Base-by-base conservation (phyloP, 2,888 invertebrate genomes). In the Bugula neritina region DNA sequence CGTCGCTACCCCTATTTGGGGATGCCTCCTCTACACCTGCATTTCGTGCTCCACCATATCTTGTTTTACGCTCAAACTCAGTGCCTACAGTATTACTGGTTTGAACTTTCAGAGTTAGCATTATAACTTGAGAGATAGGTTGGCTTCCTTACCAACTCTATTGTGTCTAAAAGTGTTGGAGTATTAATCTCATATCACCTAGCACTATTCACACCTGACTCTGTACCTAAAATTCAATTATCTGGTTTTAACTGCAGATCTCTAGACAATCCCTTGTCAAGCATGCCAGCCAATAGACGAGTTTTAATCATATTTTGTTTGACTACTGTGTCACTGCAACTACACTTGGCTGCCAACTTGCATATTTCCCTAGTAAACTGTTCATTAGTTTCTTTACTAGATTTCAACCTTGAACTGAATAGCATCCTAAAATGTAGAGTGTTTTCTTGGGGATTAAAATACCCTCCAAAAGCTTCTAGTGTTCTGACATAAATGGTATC, bases 231-330 rank as follows among this genome's bases (percentile, higher is more conserved):
- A 17, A 52, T 17, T 52, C 13, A 17, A 21, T 17, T 21, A 57
- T 5, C 57, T n/a, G 57, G 13, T n/a, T 57, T 57, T n/a, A 57
- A n/a, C 57, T 57, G 57, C 23, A 57, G 57, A 5, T 57, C 13
- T 25, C 57, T 21, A 17, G 57, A 57, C 25, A 57, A 57, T 5
- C 23, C 57, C 25, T 57, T 57, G 57, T 57, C 57, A 57, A 10
- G 25, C 57, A 57, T 57, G 5, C 57, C 57, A 57, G 57, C 57
- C 57, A 57, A 57, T 57, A 57, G 25, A 23, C 57, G 52, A 23
- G 57, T 5, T 57, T 57, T 57, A 5, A 57, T 57, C 57, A 57
- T 57, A 25, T 57, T 25, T n/a, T 57, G 57, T 57, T 57, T 57
- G 25, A 57, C 57, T 23, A 23, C 57, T 57, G 10, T n/a, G n/a